Base-by-base conservation (phyloP, 2,888 invertebrate species). In the Cyaniris semiargus region DNA sequence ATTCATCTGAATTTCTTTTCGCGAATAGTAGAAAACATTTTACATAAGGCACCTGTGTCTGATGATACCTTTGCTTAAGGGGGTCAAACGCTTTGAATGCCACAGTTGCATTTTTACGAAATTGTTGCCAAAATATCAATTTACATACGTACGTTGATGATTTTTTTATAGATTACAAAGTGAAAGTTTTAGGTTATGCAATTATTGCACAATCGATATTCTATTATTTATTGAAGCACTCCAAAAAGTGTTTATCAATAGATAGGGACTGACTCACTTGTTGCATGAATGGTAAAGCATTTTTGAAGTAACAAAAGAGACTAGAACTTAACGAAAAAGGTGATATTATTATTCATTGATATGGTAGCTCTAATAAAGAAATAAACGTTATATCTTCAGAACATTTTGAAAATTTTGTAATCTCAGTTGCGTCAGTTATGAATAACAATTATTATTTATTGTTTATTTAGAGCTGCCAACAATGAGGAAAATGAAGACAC, bases 1-100 rank as follows among this genome's bases (percentile, higher is more conserved):
- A 89, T 87, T 88, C 82, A 81, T 74, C 81, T 81, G 76, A 79
- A 74, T 79, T 72, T 70, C 27, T 53, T 48, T 48, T 48, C 38
- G 53, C 74, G 7, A 74, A 27, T 31, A 66, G 13, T 74, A 74
- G 53, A 74, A 74, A 53, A 53, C 44, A 15, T 27, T 48, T 74
- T 31, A 27, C 23, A 27, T 23, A 27, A 74, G 44, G 27, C 10
- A 23, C 23, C 44, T 48, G 23, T 21, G 21, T 23, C 8, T 44
- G 38, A 23, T 44, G 21, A 72, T 23, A 27, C 27, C 18, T 5
- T 23, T 44, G 0, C 53, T 23, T 31, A 53, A 27, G 13, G 18
- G 53, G 74, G 27, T 27, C 48, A 27, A 74, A 27, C 18, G 48
- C 53, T 72, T 72, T 48, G 18, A 74, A 74, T 48, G 71, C 34